Base-by-base conservation (phyloP, 2,113 vertebrate species). In the Pygoscelis antarcticus region DNA sequence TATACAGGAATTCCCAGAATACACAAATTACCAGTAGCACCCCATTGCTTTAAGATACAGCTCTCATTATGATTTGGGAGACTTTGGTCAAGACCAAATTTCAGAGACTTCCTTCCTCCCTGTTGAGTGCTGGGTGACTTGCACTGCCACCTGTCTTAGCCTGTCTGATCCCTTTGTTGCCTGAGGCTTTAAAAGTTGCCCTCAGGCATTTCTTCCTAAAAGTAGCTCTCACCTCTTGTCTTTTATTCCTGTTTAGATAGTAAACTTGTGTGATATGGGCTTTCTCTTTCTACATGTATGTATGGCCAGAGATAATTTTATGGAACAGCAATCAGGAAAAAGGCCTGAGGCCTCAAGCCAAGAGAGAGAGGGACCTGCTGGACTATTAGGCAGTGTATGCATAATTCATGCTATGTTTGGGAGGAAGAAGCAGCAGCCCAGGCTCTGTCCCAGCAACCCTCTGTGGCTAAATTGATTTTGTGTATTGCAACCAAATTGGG, bases 81-180 rank as follows among this genome's bases (percentile, higher is more conserved):
- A 9, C 32, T 66, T n/a, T 68, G 60, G 10, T 52, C 38, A 54
- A 54, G 22, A 19, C 3, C 11, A 40, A 70, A 69, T 58, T 30
- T 77, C 21, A 62, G 42, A 71, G 22, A 7, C 7, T 61, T 23
- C 11, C 15, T 22, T 16, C 8, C 13, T 79, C 10, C 71, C 52
- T 20, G 8, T 1, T 38, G 52, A 61, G 72, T 10, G 14, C n/a
- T 27, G 85, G 22, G 11, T 65, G 74, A 4, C 40, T 71, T 52
- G 38, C 36, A 6, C 18, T 72, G 38, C 26, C 54, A 11, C 36
- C 27, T 36, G 4, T 27, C 54, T 44, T 15, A 65, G 54, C 38
- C 44, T 55, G 6, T 34, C 70, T 0, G 0, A 52, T 79, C 46
- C n/a, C n/a, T 40, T 21, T 8, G 0, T 38, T 66, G 66, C 75